Conservation (phyloP, 1,140 invertebrate species). For the Gonioctena quinquepunctata region DNA sequence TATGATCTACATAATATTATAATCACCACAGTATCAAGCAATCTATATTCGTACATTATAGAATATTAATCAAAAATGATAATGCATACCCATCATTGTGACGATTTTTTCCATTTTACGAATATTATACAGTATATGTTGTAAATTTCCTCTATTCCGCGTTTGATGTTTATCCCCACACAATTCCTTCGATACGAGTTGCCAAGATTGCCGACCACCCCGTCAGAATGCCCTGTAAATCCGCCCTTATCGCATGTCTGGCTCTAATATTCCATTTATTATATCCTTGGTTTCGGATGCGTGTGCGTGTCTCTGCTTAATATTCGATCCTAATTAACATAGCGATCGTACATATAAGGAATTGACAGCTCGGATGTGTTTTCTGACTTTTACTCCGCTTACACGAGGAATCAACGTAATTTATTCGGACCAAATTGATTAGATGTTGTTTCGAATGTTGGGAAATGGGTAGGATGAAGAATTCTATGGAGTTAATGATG, state of each 20-base stretch:
- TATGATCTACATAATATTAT: no score
- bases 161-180: no score
- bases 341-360: background rate
- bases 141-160: no score
- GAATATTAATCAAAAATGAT: no score
- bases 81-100: no score
- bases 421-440: background rate
- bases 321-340: constrained; percentile 22
- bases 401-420: background rate
- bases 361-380: background rate
- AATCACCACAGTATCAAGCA: no score
- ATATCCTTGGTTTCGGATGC: constrained; percentile 19
- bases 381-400: background rate
- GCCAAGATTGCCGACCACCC: no score
- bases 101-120: no score
- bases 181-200: no score
- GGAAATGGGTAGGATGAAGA: background rate
- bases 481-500: no score
- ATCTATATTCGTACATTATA: no score
- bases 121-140: no score
- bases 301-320: constrained; percentile 15
- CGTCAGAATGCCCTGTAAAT: background rate
- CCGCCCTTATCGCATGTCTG: background rate
- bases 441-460: background rate
- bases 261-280: background rate